These are phyloP conservation scores for Galleria mellonella DNA, from an alignment of 1,140 invertebrate species.

Conservation along the genomic window DNA sequence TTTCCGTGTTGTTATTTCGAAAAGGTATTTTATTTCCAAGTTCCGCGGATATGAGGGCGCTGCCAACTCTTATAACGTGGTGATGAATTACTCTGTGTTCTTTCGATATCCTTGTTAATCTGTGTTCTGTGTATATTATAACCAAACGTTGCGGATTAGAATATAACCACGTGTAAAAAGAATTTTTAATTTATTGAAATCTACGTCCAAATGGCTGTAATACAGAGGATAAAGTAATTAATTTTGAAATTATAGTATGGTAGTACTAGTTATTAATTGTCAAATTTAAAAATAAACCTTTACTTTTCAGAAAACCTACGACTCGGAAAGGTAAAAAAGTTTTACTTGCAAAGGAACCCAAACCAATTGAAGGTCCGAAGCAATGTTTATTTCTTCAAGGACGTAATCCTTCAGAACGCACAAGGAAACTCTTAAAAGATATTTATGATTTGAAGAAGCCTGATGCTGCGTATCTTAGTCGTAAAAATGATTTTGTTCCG, in stretches of 20 bases:
- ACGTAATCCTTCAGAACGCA: conserved; percentile 85
- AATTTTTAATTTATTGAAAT: too few species aligned
- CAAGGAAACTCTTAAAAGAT: conserved; percentile 89
- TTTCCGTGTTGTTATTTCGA: too few species aligned
- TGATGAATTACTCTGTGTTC: too few species aligned
- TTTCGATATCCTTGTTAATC: too few species aligned
- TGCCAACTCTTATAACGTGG: too few species aligned
- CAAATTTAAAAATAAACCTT: too few species aligned
- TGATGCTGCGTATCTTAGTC: conserved; percentile 82
- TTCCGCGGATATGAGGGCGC: too few species aligned
- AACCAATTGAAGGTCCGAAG: conserved; percentile 92
- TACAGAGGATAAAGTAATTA: conserved; percentile 65
- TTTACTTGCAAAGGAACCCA: conserved; percentile 87
- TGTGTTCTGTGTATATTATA: too few species aligned
- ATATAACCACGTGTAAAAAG: too few species aligned
- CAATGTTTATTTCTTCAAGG: conserved; percentile 90
- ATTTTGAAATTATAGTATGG: conserved; percentile 1
- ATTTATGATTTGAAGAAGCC: conserved; percentile 92
- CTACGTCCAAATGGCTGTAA: conserved; percentile 63
- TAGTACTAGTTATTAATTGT: too few species aligned
- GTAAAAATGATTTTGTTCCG: conserved; percentile 89
- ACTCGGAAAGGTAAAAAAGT: conserved; percentile 92
- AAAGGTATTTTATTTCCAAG: too few species aligned
- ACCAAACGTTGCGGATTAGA: too few species aligned
- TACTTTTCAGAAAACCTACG: conserved; percentile 85